Evolutionary conservation across 1,140 invertebrate species (phyloP).

Genomic region (Trachymyrmex cornetzi): DNA sequence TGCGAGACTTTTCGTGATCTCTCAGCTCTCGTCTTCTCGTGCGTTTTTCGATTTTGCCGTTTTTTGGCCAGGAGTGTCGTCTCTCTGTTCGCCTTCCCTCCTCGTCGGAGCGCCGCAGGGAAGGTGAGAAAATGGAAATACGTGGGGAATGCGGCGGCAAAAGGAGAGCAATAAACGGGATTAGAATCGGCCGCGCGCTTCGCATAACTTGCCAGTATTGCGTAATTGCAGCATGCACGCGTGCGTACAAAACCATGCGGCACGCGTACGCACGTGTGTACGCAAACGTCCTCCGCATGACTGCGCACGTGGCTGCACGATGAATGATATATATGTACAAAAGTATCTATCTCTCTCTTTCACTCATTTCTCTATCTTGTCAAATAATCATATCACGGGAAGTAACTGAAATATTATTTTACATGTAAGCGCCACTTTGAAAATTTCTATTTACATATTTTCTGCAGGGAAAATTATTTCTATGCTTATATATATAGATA

Average conservation of each 20-base stretch:
- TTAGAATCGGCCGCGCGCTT: slow-evolving; percentile 74
- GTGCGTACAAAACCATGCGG: background rate
- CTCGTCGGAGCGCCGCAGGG: background rate
- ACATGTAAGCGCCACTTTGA: background rate
- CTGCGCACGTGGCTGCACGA: slow-evolving; percentile 2
- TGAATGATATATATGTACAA: too few relatives aligned
- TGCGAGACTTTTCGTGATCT: slow-evolving; percentile 53
- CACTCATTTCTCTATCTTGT: background rate
- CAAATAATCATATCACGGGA: background rate
- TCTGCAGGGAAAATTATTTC: background rate
- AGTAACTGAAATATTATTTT: background rate
- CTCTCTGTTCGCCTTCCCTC: background rate
- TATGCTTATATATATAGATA: background rate
- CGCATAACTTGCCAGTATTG: slow-evolving; percentile 75
- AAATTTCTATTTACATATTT: background rate
- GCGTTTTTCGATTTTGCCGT: slow-evolving; percentile 42
- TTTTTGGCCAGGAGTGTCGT: slow-evolving; percentile 30
- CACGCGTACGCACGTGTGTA: slow-evolving; percentile 16
- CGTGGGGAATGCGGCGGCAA: slow-evolving; percentile 62
- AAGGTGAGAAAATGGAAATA: slow-evolving; percentile 75
- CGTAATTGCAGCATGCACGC: slow-evolving; percentile 69
- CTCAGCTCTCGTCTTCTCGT: slow-evolving; percentile 1
- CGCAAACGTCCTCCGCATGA: background rate
- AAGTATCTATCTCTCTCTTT: background rate
- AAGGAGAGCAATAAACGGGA: slow-evolving; percentile 75